Evolutionary conservation across 2,797 vertebrate species (phyloP), one percentile per base, ranked within the genome.

Genomic region (Diglossa cyanea): DNA sequence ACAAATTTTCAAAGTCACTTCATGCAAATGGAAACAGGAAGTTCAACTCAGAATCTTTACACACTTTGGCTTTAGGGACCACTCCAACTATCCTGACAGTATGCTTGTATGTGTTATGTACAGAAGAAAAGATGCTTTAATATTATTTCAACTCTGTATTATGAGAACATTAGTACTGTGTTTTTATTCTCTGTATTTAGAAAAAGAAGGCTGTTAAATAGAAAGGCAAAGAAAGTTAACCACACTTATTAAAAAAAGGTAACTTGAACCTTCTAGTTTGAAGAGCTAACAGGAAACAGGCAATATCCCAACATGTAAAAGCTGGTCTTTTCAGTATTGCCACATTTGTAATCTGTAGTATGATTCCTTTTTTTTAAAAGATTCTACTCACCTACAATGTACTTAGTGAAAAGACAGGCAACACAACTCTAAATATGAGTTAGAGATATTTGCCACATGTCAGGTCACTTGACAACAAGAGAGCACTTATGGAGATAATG

Each of bases 51-150:
- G 51, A 85, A 87, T 55, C 24, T 62, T 51, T 10, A 67, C 0
- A 1, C 7, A 50, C 54, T 90, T n/a, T 17, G 42, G 66, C 50
- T 78, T 65, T 39, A 81, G 17, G 13, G 54, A 75, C n/a, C 18
- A 50, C 24, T 83, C 21, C 40, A 90, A 8, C 18, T 73, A 47
- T 17, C 51, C 8, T 74, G 45, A 70, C 26, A 60, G 35, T 12
- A 53, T 1, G 3, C 53, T 70, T 37, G 45, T 31, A 6, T 19
- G 48, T 1, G 2, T 71, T 60, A 87, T 0, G 0, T 45, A 47
- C 25, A 17, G 15, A 86, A 74, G 31, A 40, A 61, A 60, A 45
- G 8, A 30, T 58, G 23, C 6, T 84, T 72, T 30, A 84, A 16
- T 23, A 74, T 63, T 80, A 60, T 65, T 77, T 88, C 42, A 28